These are phyloP conservation scores for Orthosia cruda DNA, from an alignment of 2,888 invertebrate genomes.

Conservation along the genomic window DNA sequence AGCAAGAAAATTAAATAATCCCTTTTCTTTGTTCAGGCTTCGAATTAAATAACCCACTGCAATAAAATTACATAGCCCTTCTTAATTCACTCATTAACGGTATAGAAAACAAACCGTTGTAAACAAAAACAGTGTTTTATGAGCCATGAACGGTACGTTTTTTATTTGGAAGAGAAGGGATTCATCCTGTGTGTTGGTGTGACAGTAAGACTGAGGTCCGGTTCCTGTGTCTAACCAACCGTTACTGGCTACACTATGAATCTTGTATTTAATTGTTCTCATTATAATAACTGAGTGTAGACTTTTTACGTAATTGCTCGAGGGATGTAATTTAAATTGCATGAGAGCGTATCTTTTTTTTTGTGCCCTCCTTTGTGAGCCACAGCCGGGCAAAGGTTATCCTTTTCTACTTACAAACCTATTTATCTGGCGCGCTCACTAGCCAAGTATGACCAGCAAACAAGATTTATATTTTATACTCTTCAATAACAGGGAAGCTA, in stretches of 20 bases:
- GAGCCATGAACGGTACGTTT: conserved; percentile 48
- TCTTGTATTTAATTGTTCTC: neutral
- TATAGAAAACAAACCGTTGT: conserved; percentile 38
- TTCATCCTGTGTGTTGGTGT: conserved; percentile 28
- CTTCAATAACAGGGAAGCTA: no score
- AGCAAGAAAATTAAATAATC: conserved; percentile 10
- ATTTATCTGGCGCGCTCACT: no score
- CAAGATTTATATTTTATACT: no score
- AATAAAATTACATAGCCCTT: conserved; percentile 41
- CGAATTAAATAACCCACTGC: conserved; percentile 44
- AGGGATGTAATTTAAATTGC: no score
- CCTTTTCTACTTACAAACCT: no score
- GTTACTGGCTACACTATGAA: neutral
- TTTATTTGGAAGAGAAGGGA: conserved; percentile 32
- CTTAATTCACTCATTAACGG: conserved; percentile 44
- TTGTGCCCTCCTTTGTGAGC: no score
- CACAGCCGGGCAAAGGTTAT: no score
- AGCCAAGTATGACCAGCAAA: no score
- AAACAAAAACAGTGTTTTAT: conserved; percentile 54
- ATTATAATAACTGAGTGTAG: neutral
- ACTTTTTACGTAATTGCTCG: no score
- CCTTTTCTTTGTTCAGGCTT: conserved; percentile 11
- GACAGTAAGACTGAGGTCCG: conserved; percentile 29
- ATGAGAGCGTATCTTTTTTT: no score
- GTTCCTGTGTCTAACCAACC: conserved; percentile 29